Conservation (phyloP, 2,888 invertebrate species). For the Drosophila anceps region DNA sequence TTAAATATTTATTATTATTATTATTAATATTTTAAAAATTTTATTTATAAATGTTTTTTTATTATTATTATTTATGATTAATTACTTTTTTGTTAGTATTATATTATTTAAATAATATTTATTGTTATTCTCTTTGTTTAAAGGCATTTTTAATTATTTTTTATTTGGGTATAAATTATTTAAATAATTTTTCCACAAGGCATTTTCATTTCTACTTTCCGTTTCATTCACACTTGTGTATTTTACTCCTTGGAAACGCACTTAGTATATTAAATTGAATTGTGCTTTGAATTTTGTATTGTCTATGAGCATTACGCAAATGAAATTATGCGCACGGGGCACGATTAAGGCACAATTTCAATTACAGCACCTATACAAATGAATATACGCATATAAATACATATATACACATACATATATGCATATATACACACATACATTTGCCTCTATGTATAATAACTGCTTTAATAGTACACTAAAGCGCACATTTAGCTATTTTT, state of each 20-base stretch:
- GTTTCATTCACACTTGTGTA: neutral
- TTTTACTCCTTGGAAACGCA: conserved; percentile 17
- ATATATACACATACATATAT: neutral
- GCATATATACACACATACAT: neutral
- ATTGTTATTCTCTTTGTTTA: neutral
- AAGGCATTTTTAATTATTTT: neutral
- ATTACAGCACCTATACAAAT: neutral
- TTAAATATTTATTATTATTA: neutral
- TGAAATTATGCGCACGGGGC: conserved; percentile 23
- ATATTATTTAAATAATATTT: neutral
- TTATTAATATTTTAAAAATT: neutral
- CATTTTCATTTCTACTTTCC: neutral
- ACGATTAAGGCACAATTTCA: conserved; percentile 47
- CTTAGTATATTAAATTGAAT: conserved; percentile 21
- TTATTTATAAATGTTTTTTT: neutral
- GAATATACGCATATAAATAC: neutral
- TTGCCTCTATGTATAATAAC: neutral
- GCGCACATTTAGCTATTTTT: conserved; percentile 24
- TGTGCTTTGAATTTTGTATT: conserved; percentile 27
- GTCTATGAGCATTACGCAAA: conserved; percentile 37
- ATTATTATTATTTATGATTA: neutral
- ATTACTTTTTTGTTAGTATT: neutral
- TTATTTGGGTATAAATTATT: neutral
- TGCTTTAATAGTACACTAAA: conserved; percentile 30
- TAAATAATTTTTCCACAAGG: neutral